Conservation (phyloP, 1,140 invertebrate genomes). For the Bombus cullumanus region DNA sequence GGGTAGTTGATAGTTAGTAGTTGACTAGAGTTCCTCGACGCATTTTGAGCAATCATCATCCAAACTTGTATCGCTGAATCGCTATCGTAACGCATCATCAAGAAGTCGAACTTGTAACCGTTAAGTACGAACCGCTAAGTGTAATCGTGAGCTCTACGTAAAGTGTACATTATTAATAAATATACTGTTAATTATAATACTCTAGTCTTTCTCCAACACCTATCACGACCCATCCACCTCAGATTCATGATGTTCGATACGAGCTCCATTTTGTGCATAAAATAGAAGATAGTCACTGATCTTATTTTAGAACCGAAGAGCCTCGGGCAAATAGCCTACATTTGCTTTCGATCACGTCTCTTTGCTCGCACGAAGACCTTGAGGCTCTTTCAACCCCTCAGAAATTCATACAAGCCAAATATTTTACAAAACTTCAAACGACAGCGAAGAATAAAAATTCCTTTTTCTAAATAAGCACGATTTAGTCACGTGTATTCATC, state of each 20-base stretch:
- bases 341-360: background rate
- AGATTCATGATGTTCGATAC: background rate
- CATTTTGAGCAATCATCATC: no score
- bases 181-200: no score
- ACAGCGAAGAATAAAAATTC: background rate
- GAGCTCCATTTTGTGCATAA: background rate
- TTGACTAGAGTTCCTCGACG: no score
- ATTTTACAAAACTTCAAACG: background rate
- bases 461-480: background rate
- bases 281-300: background rate
- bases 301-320: background rate
- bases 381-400: background rate
- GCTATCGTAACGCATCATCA: no score
- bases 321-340: slow-evolving; percentile 10
- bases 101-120: no score
- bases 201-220: no score
- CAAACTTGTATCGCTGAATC: no score
- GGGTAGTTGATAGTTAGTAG: no score
- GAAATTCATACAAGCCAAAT: background rate
- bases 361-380: background rate
- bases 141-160: no score
- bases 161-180: no score
- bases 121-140: no score
- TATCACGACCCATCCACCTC: no score
- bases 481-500: background rate